A percentile compares a stretch with the other conserved stretches of the same genome.
These are phyloP conservation scores for Lithobius niger DNA, from an alignment of 1,140 invertebrate genomes.

Conservation along the genomic window DNA sequence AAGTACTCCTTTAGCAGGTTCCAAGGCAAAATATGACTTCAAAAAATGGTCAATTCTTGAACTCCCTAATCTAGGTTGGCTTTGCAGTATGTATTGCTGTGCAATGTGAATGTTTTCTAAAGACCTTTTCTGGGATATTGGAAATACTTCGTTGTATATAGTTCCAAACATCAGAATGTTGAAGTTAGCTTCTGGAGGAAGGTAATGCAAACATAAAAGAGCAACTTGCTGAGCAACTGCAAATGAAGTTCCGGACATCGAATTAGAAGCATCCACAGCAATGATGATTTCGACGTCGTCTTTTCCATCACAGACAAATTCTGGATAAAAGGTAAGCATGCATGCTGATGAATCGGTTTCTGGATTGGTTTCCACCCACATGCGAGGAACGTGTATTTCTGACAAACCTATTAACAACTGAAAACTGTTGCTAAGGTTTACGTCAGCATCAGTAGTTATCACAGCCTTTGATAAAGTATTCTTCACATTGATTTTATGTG, in stretches of 20 bases:
- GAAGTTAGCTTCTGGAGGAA: constrained; percentile 1
- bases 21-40: neutral
- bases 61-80: neutral
- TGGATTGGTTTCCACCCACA: constrained; percentile 4
- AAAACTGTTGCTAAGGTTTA: neutral
- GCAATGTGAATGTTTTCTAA: neutral
- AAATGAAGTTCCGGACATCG: neutral
- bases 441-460: neutral
- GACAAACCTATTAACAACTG: constrained; percentile 1
- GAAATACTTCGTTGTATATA: constrained; percentile 4
- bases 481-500: constrained; percentile 1
- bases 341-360: constrained; percentile 2
- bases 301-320: neutral
- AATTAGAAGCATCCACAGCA: constrained; percentile 6
- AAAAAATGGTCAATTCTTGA: neutral
- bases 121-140: neutral
- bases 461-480: neutral
- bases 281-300: neutral
- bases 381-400: constrained; percentile 8
- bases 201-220: neutral
- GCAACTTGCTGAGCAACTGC: neutral
- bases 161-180: constrained; percentile 6
- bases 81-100: neutral
- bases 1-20: neutral
- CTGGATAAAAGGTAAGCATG: constrained; percentile 10